Base-by-base conservation (phyloP, 2,797 vertebrate genomes). In the Mus caroli region DNA sequence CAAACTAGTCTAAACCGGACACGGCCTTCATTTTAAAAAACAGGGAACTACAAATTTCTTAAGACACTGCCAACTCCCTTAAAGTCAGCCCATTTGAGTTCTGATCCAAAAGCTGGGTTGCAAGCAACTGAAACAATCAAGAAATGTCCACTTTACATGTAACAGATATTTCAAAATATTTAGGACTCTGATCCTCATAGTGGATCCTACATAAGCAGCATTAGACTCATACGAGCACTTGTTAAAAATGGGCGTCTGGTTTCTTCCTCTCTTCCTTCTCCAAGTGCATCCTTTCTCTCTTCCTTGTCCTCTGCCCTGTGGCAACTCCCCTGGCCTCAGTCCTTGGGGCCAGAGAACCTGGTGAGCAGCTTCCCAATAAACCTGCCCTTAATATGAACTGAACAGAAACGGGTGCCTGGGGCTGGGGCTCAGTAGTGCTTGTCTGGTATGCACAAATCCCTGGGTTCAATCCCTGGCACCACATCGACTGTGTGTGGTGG, bases 1-100 rank as follows among this genome's bases (percentile, higher is more conserved):
- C 62, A 52, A 78, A 67, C 71, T 82, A 92, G 64, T 46, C 71
- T 90, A 95, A 94, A 96, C 60, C 75, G 92, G 94, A 76, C 62
- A 50, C 26, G 37, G 78, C 40, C 75, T 93, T 11, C 5, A 37
- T 95, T 94, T 43, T 71, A 78, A 93, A 82, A 84, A 69, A 37
- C 54, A 73, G 14, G 8, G 75, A 77, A 31, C n/a, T 76, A 79
- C 76, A 73, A 91, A 71, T 90, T 93, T 93, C 92, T 82, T 90
- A 67, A 67, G 60, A 91, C 24, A 94, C 52, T 26, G 56, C n/a
- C 56, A 50, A 26, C 58, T 83, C 86, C 88, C 77, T 90, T 60
- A 79, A 96, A 90, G 28, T 34, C 76, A 90, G 77, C 6, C 62
- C 28, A 52, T 89, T 2, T 56, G 12, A 50, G 58, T 78, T 85